phyloP scores from a whole-genome alignment of 2,797 vertebrate species.

The Chaenodraco wilsoni region DNA sequence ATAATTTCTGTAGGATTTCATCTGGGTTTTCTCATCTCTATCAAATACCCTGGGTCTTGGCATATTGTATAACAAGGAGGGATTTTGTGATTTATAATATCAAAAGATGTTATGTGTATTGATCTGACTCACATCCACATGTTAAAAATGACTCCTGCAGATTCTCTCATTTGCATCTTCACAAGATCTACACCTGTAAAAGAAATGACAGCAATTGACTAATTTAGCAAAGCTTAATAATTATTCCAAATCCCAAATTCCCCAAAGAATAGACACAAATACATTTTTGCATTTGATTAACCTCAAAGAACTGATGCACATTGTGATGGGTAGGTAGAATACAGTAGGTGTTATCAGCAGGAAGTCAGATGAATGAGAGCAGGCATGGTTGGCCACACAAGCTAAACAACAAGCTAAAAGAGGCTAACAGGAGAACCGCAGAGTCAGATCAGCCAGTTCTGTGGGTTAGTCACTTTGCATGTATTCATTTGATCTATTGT shows the following conservation, averaged over 20 bases:
- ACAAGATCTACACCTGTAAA: not conserved
- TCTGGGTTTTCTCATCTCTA: conserved; percentile 49
- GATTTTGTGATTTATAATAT: conserved; percentile 24
- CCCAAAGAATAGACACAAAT: not conserved
- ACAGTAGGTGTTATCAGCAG: too few relatives aligned
- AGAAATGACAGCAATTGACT: conserved; percentile 6
- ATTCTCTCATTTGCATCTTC: conserved; percentile 19
- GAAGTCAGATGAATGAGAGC: not conserved
- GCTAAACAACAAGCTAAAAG: not conserved
- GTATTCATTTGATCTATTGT: too few relatives aligned
- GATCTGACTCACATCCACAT: conserved; percentile 24
- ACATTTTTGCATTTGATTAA: too few relatives aligned
- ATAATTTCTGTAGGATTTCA: conserved; percentile 41
- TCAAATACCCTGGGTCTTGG: conserved; percentile 12
- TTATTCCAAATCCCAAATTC: not conserved
- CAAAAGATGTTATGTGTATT: conserved; percentile 13
- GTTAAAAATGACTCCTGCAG: not conserved
- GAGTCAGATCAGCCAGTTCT: too few relatives aligned
- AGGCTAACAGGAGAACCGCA: too few relatives aligned
- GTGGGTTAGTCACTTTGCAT: too few relatives aligned
- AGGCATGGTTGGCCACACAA: not conserved
- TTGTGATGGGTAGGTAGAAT: too few relatives aligned
- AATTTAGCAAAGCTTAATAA: not conserved
- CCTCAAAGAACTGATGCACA: not conserved
- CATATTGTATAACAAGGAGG: conserved; percentile 11